phyloP scores from a whole-genome alignment of 1,140 invertebrate species.

The Chrysoperla carnea region DNA sequence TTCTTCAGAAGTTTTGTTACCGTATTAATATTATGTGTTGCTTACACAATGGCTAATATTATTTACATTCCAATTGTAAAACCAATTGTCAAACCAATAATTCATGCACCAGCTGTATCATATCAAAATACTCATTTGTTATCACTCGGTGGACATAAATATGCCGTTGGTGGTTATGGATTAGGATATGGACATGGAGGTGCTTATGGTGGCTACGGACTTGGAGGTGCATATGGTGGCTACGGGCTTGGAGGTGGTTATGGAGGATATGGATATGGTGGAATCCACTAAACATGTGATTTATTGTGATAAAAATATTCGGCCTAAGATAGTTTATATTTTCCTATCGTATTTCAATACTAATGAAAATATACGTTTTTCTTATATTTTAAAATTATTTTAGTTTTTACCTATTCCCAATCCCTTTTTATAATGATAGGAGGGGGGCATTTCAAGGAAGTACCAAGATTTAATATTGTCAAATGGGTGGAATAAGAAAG shows the following conservation, averaged over 20 bases:
- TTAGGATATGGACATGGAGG: constrained; percentile 3
- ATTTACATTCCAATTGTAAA: background rate
- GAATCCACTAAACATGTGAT: background rate
- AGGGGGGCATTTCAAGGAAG: no score
- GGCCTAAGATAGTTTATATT: background rate
- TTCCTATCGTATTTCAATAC: background rate
- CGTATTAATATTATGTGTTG: background rate
- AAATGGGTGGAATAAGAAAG: no score
- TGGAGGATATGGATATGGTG: background rate
- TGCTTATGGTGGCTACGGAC: constrained; percentile 9
- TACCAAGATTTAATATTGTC: no score
- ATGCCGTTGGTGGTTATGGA: constrained; percentile 4
- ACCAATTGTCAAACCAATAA: background rate
- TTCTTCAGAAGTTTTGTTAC: background rate
- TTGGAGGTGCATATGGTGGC: no score
- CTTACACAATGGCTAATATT: background rate
- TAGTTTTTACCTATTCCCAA: background rate
- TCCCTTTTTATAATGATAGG: no score
- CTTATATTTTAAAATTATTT: background rate
- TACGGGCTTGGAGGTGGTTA: no score
- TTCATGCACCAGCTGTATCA: background rate
- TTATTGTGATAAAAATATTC: background rate
- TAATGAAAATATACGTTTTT: background rate
- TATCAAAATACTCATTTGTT: background rate
- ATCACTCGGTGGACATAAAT: background rate